phyloP scores from a whole-genome alignment of 2,113 vertebrate genomes.

The Aptenodytes forsteri region DNA sequence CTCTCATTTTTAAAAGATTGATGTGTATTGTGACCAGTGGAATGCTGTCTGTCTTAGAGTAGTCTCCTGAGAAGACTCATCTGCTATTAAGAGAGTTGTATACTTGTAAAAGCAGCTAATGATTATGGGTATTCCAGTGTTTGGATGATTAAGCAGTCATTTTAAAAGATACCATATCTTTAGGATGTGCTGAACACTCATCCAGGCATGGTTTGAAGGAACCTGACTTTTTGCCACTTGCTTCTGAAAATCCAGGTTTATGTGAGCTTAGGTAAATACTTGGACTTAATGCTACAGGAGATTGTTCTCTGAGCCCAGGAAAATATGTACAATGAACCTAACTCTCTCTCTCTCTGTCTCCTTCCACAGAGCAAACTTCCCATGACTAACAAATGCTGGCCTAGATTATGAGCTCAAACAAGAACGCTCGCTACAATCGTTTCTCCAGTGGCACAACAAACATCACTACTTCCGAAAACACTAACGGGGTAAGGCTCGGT shows the following conservation, averaged over 20 bases:
- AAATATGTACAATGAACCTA: background rate
- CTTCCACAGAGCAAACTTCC: constrained; percentile 62
- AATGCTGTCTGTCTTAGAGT: background rate
- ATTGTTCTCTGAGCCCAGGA: background rate
- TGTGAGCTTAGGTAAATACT: background rate
- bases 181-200: background rate
- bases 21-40: background rate
- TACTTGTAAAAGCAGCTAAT: background rate
- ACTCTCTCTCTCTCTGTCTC: background rate
- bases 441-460: constrained; percentile 76
- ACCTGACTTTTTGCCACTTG: background rate
- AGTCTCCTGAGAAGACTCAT: background rate
- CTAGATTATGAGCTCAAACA: constrained; percentile 85
- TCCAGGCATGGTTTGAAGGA: background rate
- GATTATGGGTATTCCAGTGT: background rate
- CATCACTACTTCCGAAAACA: constrained; percentile 71
- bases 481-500: constrained; percentile 75
- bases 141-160: too few species aligned
- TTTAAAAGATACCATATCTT: background rate
- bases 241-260: background rate
- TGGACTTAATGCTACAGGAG: background rate
- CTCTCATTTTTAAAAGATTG: background rate
- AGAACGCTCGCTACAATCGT: constrained; percentile 76
- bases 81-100: background rate
- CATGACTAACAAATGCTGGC: constrained; percentile 52